Base-by-base conservation (phyloP, 2,797 vertebrate genomes). In the Mus minutoides region DNA sequence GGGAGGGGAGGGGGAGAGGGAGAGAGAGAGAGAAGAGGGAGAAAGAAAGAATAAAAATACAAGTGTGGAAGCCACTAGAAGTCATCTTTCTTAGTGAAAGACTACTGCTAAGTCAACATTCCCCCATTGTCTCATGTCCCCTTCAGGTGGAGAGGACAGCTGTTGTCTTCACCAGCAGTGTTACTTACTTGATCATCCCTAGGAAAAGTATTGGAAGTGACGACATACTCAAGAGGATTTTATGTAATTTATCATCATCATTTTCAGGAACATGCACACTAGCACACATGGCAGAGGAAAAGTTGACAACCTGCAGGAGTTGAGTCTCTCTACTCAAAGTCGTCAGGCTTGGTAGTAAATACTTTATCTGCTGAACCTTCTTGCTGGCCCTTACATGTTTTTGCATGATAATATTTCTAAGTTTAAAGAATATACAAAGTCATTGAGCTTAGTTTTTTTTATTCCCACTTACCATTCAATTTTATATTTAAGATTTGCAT, bases 391-490 rank as follows among this genome's bases (percentile, higher is more conserved):
- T 54, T 54, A 34, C 40, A 31, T 22, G 52, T 85, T 56, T 11
- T 64, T 83, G 26, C 37, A 76, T 91, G 31, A 56, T 56, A 80
- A 6, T 82, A 64, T 77, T 87, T 92, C 92, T 80, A 67, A 79
- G 16, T 96, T 96, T 96, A 67, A 89, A 75, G 46, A 73, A 24
- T 52, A 10, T 69, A 86, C 73, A 24, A 88, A 92, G 82, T 14
- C 49, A 71, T 83, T 67, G 79, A 94, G 49, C 88, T 76, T 96
- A 96, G n/a, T 77, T 90, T 83, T 92, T 49, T 88, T 97, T 37
- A 94, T 93, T 96, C 7, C n/a, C 10, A 82, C 16, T 88, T 84
- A 16, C 89, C 58, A 90, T 75, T 95, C 67, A 92, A 78, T 91
- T 88, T 90, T 85, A 52, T 86, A 79, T 92, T 96, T 90, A 97